Conservation (phyloP, 2,113 vertebrate genomes). For the Zosterops japonicus region DNA sequence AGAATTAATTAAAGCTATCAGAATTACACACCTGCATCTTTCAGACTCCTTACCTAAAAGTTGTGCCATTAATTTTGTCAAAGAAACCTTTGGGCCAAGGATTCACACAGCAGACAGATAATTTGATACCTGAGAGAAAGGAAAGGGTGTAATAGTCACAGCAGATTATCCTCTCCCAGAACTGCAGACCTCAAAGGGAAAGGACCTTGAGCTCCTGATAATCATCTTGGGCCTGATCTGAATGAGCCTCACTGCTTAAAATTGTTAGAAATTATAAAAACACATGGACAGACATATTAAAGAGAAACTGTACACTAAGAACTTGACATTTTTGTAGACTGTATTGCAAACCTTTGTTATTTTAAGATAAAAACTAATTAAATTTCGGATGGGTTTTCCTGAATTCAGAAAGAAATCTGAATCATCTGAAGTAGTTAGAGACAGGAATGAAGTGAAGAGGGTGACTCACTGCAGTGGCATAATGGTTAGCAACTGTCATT, state of each 20-base stretch:
- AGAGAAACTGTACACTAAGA: neutral
- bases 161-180: neutral
- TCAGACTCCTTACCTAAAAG: neutral
- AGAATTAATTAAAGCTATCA: neutral
- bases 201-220: neutral
- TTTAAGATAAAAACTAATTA: neutral
- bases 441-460: neutral
- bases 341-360: neutral
- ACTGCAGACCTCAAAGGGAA: neutral
- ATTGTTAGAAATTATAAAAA: neutral
- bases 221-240: neutral
- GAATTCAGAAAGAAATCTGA: neutral
- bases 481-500: neutral
- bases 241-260: neutral
- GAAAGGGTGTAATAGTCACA: neutral
- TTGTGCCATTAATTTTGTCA: neutral
- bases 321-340: neutral
- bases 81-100: neutral
- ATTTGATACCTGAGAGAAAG: neutral
- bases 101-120: neutral
- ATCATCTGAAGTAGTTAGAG: neutral
- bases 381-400: neutral
- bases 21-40: neutral
- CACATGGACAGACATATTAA: neutral
- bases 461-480: neutral